Base-by-base conservation (phyloP, 1,140 invertebrate genomes). In the Ganaspis sp. region DNA sequence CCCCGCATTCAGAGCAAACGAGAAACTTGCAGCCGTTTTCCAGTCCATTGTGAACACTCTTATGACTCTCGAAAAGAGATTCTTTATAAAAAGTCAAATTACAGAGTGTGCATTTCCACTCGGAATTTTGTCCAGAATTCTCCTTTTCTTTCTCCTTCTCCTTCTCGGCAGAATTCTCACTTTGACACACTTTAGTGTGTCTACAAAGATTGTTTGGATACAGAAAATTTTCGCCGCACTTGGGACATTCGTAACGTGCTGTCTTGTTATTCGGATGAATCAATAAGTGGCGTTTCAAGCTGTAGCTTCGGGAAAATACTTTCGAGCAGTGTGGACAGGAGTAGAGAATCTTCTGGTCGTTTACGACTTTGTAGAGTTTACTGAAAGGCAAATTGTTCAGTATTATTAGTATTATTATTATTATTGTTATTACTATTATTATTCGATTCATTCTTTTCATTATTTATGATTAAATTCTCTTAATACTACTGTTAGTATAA, bases 31-130 rank as follows among this genome's bases (percentile, higher is more conserved):
- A 83, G 1, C 85, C 79, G 6, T 75, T 74, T 29, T 88, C 86
- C 17, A 81, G 74, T 37, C 86, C 86, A 19, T 89, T 90, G 85
- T 94, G 93, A 9, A 90, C 86, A 2, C 93, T 82, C 5, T 90
- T 91, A 80, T 94, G 94, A 11, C 94, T 82, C 82, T 93, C 93
- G 0, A 94, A 87, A 4, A 94, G 78, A 15, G 88, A 89, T 3
- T 91, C 80, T 82, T 92, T 93, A 73, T 91, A 89, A 85, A 94
- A 94, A 12, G 91, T 91, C 58, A 94, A 84, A 74, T 91, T 87
- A 84, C 94, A 94, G 72, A 92, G 89, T 3, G 86, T 88, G 85
- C 94, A 94, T 77, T 91, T 90, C 92, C 92, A 94, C 37, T 93
- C 92, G 69, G 80, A 80, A 77, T 86, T 89, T 53, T 87, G 86